Evolutionary conservation across 2,888 invertebrate genomes (phyloP), one percentile per base, ranked within the genome.

Genomic region (Crematogaster levior): DNA sequence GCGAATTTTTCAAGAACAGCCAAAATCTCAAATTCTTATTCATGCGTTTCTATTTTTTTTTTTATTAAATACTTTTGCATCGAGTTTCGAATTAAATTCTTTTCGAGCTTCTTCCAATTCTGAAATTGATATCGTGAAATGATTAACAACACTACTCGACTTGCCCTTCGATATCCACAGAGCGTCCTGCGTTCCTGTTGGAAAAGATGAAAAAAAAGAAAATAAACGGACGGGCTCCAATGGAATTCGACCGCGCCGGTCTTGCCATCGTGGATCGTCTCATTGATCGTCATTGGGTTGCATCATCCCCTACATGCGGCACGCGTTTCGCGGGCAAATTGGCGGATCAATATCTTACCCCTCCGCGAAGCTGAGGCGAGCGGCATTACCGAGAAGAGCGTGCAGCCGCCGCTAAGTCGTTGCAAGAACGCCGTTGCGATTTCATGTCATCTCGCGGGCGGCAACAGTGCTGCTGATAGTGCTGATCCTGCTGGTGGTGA

Each of bases 331-430:
- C 88, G 89, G 88, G 86, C 80, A 86, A 89, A 89, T 85, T 27
- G 84, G 60, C 86, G 90, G 91, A 91, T 91, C 91, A 91, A 91
- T 91, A 91, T 91, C 58, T 89, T 86, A 91, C 88, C 91, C 91
- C 90, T 86, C 88, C 86, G 77, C 86, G 84, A 80, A 82, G 65
- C 74, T 65, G 58, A 84, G 82, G 53, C 12, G 46, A 43, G 58
- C 87, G 90, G 85, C 77, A 83, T 84, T 68, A 81, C 85, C 70
- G 60, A 27, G 75, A 24, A 10, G n/a, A 46, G 21, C 72, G 53
- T 40, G 73, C 56, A 73, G n/a, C 34, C 43, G 74, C 43, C n/a
- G 56, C n/a, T n/a, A 70, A 46, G 56, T n/a, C n/a, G 56, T 82
- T 60, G 63, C 79, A 24, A 73, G 73, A 21, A 79, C 75, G 60